phyloP scores from a whole-genome alignment of 2,113 vertebrate genomes.

The Seriola quinqueradiata region DNA sequence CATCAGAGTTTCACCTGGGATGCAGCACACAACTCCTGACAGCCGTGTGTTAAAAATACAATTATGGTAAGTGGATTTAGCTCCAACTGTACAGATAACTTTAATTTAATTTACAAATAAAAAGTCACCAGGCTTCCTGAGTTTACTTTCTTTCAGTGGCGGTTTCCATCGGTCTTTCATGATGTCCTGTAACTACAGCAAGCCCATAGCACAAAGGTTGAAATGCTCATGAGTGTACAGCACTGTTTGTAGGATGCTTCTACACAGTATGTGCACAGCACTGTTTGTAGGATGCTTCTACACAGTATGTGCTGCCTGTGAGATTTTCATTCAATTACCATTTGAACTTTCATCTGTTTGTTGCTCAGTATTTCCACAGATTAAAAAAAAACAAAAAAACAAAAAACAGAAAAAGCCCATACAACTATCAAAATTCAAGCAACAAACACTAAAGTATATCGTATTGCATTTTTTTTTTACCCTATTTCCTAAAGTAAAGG shows the following conservation, averaged over 20 bases:
- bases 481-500: no score
- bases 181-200: not conserved
- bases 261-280: not conserved
- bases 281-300: not conserved
- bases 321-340: not conserved
- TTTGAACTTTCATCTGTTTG: not conserved
- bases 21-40: constrained; percentile 4
- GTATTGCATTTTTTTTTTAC: not conserved
- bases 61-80: not conserved
- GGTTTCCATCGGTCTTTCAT: not conserved
- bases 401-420: not conserved
- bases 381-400: not conserved
- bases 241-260: not conserved
- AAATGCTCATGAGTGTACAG: not conserved
- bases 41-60: constrained; percentile 16
- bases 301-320: not conserved
- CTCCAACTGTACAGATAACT: not conserved
- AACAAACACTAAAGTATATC: not conserved
- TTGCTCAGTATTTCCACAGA: not conserved
- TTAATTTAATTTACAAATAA: not conserved
- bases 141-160: not conserved
- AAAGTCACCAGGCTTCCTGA: not conserved
- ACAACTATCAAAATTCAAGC: not conserved
- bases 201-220: not conserved
- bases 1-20: not conserved